Evolutionary conservation across 2,113 vertebrate species (phyloP), one percentile per base, ranked within the genome.

Genomic region (Cavia aperea): DNA sequence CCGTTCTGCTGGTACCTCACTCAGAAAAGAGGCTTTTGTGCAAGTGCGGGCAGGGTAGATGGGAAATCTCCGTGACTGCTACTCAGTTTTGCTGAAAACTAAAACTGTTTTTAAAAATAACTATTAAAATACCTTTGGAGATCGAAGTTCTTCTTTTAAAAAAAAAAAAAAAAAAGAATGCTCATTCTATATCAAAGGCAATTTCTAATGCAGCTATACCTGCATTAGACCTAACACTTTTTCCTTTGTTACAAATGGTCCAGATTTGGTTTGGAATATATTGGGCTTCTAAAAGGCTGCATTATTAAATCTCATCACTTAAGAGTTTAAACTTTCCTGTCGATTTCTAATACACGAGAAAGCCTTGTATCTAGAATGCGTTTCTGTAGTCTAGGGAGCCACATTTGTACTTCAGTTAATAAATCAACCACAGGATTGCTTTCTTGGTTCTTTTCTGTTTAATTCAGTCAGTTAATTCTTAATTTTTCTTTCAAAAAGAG

Each of bases 401-500:
- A 86, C 33, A 6, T 54, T 79, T 83, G 46, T 75, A 46, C 43
- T 73, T 92, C 31, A 70, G 56, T 72, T 88, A 86, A 82, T 78
- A 89, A 56, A 92, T 46, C 1, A 1, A 88, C 56, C 33, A n/a
- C 29, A 65, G n/a, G 21, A 4, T 85, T 79, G 13, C 56, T 83
- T 93, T 96, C 39, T 39, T 46, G 33, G 39, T 65, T 82, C 39
- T 78, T 93, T 95, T 81, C 33, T 88, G n/a, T 89, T 91, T 86
- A 33, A n/a, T n/a, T n/a, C n/a, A n/a, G 51, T 56, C 60, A 88
- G 46, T 73, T 86, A 43, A 90, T 79, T 95, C 82, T 82, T 72
- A 31, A 21, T 81, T 95, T 39, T 84, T 84, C 39, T 93, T 95
- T 91, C 31, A 87, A 39, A 96, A 63, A 81, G 21, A 21, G 12